A percentile compares a stretch with the other conserved stretches of the same genome.
phyloP scores from a whole-genome alignment of 2,113 vertebrate genomes.

The Neoarius graeffei region DNA sequence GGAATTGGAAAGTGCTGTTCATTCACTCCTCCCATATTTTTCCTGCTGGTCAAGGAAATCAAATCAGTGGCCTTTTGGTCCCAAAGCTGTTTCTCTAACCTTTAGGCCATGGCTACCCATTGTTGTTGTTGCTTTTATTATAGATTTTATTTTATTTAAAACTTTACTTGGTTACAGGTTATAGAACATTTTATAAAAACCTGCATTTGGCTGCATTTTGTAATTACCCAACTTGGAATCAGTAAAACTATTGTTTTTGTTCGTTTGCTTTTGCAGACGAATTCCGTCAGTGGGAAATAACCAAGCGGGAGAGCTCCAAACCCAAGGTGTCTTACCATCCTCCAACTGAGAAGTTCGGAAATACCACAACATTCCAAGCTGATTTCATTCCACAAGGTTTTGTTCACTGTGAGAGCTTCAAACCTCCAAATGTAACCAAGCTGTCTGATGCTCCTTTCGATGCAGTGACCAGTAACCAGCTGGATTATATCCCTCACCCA shows the following conservation, averaged over 20 bases:
- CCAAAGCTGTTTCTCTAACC: too few species aligned
- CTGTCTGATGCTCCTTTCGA: conserved; percentile 68
- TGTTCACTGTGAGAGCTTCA: conserved; percentile 67
- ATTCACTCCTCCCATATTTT: too few species aligned
- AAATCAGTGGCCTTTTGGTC: too few species aligned
- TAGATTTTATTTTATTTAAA: not conserved
- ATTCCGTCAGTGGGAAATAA: conserved; percentile 74
- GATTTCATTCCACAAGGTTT: conserved; percentile 70
- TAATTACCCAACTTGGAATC: not conserved
- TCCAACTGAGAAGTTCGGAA: conserved; percentile 76
- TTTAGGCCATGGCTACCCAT: too few species aligned
- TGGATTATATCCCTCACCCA: conserved; percentile 66
- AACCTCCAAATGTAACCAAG: conserved; percentile 62
- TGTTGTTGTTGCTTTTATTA: too few species aligned
- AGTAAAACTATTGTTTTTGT: not conserved
- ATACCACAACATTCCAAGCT: conserved; percentile 81
- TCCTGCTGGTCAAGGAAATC: too few species aligned
- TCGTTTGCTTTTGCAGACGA: conserved; percentile 69
- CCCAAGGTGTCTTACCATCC: conserved; percentile 67
- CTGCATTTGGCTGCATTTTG: not conserved
- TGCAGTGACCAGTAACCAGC: conserved; percentile 71
- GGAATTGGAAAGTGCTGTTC: too few species aligned
- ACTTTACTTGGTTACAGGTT: not conserved
- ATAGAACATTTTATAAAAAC: not conserved
- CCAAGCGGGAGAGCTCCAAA: conserved; percentile 70